Conservation (phyloP, 2,113 vertebrate genomes). For the Lycocorax pyrrhopterus region DNA sequence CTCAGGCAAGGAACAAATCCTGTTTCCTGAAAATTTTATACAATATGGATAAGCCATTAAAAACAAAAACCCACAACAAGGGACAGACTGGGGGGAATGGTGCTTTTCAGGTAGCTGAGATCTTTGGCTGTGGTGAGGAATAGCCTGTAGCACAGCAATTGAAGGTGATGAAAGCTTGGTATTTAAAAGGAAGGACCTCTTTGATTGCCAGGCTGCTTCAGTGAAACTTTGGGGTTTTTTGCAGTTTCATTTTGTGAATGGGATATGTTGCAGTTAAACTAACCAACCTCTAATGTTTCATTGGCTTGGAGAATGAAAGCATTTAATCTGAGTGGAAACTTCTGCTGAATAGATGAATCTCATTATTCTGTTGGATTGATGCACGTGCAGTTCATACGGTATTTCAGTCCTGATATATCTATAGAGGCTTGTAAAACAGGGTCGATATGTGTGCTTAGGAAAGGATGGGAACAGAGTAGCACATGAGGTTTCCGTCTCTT, state of each 20-base stretch:
- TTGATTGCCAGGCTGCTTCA: not conserved
- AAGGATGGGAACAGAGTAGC: not conserved
- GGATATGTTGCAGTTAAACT: not conserved
- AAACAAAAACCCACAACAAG: not conserved
- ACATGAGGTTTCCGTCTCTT: not conserved
- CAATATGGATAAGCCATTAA: not conserved
- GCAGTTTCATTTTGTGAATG: constrained; percentile 23
- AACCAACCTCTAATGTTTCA: not conserved
- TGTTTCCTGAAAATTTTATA: not conserved
- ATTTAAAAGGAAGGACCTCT: not conserved
- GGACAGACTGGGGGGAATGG: not conserved
- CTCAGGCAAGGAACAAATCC: not conserved
- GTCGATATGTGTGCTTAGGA: not conserved
- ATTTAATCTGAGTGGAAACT: constrained; percentile 29
- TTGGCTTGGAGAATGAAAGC: not conserved
- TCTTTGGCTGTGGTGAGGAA: not conserved
- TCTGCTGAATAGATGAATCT: not conserved
- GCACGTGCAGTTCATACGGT: not conserved
- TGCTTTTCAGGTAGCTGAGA: constrained; percentile 29
- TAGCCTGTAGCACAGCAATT: not conserved
- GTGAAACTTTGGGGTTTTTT: not conserved
- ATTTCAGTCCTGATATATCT: not conserved
- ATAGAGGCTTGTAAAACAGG: not conserved
- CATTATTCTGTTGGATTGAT: not conserved
- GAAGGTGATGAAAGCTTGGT: constrained; percentile 18